Base-by-base conservation (phyloP, 2,888 invertebrate genomes). In the Cataglyphis albicans region DNA sequence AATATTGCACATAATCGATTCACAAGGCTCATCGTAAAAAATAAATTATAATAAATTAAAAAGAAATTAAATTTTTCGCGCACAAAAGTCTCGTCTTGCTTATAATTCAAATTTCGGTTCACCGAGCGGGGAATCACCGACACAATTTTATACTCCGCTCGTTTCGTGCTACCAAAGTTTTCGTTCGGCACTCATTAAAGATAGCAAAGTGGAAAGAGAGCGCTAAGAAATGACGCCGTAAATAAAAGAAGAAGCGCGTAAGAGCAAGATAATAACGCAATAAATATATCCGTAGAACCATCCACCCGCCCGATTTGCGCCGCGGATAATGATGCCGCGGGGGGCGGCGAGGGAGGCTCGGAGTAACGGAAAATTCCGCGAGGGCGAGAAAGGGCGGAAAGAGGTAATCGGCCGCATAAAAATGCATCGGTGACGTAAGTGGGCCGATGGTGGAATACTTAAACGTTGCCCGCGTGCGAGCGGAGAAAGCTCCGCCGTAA, bases 391-490 rank as follows among this genome's bases (percentile, higher is more conserved):
- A 61, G 65, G 81, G 74, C 72, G 82, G 65, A 83, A 61, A 15
- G 25, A 83, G 87, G 86, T 89, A 87, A 89, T 87, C 87, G 84
- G 85, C 76, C 78, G 84, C 88, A 89, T 89, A 89, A 89, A 88
- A 88, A 89, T 87, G 89, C 88, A 88, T 88, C 89, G 89, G 87
- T 73, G 86, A 82, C 88, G 86, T 88, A 89, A 88, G 88, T 88
- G 88, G 88, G 72, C 74, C 86, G 88, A 86, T 76, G 88, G 84
- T 82, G 88, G 70, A 89, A 89, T 88, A 88, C 87, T 87, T 88
- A 81, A 85, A 81, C 61, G 85, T 75, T 81, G 78, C 63, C 44
- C 3, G 35, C 12, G 64, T 41, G 29, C 10, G n/a, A 10, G 15
- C 55, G 63, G 68, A 65, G 72, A 80, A 81, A 72, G 70, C 63